These are phyloP conservation scores for Remorina albescens DNA, from an alignment of 2,797 vertebrate genomes.

Conservation along the genomic window DNA sequence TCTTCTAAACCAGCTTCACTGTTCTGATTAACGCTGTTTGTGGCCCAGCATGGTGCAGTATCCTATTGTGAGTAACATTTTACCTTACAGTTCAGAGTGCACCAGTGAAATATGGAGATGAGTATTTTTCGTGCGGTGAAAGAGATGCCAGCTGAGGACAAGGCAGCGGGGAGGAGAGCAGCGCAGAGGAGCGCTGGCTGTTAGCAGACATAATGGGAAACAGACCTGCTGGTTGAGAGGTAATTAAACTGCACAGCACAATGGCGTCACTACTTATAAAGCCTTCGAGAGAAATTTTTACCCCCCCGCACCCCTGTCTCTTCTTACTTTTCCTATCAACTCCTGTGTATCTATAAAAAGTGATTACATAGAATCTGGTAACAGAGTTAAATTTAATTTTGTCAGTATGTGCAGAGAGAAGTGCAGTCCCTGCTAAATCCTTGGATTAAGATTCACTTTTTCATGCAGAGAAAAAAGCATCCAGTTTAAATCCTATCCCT, in stretches of 20 bases:
- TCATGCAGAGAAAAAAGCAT: background rate
- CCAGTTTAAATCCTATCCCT: constrained; percentile 15
- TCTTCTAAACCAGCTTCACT: constrained; percentile 13
- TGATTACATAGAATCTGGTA: constrained; percentile 2
- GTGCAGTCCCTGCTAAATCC: background rate
- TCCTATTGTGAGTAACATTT: constrained; percentile 52
- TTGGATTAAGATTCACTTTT: constrained; percentile 3
- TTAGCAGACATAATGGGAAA: constrained; percentile 75
- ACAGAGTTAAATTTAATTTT: constrained; percentile 22
- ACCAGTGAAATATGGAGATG: constrained; percentile 34
- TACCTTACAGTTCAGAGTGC: constrained; percentile 30
- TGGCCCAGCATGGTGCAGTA: constrained; percentile 49
- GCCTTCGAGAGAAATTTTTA: constrained; percentile 57
- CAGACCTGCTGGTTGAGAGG: constrained; percentile 72
- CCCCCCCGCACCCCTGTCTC: constrained; percentile 37
- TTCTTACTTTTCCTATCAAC: constrained; percentile 30
- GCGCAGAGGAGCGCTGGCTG: constrained; percentile 67
- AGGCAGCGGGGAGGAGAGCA: constrained; percentile 61
- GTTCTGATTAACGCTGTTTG: constrained; percentile 56
- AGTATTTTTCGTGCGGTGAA: constrained; percentile 44
- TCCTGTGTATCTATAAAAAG: constrained; percentile 34
- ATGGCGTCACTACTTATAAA: constrained; percentile 80
- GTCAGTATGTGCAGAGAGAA: constrained; percentile 25
- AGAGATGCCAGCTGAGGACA: constrained; percentile 76
- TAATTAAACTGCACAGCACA: constrained; percentile 77